These are phyloP conservation scores for Benthosema pterotum DNA, from an alignment of 2,797 vertebrate genomes.

Conservation along the genomic window DNA sequence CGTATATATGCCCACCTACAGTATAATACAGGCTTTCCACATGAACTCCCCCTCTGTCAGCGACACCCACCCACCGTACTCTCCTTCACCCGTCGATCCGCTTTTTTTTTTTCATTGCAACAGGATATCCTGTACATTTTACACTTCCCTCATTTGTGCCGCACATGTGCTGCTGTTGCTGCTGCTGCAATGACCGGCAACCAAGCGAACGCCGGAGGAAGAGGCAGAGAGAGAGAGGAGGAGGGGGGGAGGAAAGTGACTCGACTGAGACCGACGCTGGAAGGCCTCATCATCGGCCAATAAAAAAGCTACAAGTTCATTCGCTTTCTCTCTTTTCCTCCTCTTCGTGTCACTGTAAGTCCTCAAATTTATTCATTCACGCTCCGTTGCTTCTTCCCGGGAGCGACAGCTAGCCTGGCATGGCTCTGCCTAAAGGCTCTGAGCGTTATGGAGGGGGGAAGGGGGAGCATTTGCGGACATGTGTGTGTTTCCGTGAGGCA, in stretches of 20 bases:
- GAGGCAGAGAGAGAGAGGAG: neutral
- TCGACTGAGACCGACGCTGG: neutral
- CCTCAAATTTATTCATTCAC: constrained; percentile 60
- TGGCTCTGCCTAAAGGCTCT: constrained; percentile 56
- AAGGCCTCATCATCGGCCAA: neutral
- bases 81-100: constrained; percentile 66
- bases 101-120: constrained; percentile 72
- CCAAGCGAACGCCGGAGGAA: neutral
- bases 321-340: constrained; percentile 66
- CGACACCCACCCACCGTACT: constrained; percentile 38
- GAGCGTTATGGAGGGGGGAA: constrained; percentile 36
- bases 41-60: constrained; percentile 61
- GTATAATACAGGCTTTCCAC: constrained; percentile 55
- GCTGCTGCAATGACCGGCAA: constrained; percentile 46
- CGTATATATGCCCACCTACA: constrained; percentile 58
- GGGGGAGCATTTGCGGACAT: too few species aligned
- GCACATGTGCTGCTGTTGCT: constrained; percentile 81
- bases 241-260: neutral
- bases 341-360: constrained; percentile 59
- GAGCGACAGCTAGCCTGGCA: constrained; percentile 62
- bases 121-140: constrained; percentile 81
- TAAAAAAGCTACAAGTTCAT: constrained; percentile 37
- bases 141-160: constrained; percentile 74
- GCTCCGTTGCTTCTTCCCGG: constrained; percentile 54
- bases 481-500: too few species aligned